Evolutionary conservation across 2,113 vertebrate species (phyloP).

Genomic region (Apodemus speciosus): DNA sequence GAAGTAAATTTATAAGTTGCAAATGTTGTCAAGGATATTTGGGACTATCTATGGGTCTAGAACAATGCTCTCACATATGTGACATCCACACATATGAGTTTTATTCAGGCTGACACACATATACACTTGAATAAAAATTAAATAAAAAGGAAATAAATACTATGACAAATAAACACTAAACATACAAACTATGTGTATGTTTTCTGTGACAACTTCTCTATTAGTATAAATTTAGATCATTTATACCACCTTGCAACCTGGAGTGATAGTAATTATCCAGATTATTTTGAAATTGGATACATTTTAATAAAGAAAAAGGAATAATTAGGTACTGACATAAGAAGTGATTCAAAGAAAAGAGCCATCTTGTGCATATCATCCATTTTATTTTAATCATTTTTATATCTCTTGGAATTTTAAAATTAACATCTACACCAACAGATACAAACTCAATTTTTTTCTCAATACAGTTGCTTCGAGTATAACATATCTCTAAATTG

Average conservation of each 20-base stretch:
- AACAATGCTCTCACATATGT: not conserved
- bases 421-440: conserved; percentile 62
- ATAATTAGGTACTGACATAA: conserved; percentile 79
- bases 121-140: not conserved
- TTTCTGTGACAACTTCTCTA: conserved; percentile 61
- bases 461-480: not conserved
- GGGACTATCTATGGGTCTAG: not conserved
- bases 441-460: conserved; percentile 55
- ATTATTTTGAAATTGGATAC: conserved; percentile 76
- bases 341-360: conserved; percentile 69
- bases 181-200: not conserved
- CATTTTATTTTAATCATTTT: conserved; percentile 1
- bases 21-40: conserved; percentile 19
- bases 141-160: not conserved
- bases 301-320: conserved; percentile 79
- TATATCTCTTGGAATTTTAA: conserved; percentile 27
- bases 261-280: conserved; percentile 81
- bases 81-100: not conserved
- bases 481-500: not conserved
- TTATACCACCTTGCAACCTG: conserved; percentile 78
- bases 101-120: not conserved
- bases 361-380: conserved; percentile 46
- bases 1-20: not conserved
- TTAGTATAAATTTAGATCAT: conserved; percentile 74
- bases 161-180: not conserved